phyloP scores from a whole-genome alignment of 2,113 vertebrate species.

The Atlantisia rogersi region DNA sequence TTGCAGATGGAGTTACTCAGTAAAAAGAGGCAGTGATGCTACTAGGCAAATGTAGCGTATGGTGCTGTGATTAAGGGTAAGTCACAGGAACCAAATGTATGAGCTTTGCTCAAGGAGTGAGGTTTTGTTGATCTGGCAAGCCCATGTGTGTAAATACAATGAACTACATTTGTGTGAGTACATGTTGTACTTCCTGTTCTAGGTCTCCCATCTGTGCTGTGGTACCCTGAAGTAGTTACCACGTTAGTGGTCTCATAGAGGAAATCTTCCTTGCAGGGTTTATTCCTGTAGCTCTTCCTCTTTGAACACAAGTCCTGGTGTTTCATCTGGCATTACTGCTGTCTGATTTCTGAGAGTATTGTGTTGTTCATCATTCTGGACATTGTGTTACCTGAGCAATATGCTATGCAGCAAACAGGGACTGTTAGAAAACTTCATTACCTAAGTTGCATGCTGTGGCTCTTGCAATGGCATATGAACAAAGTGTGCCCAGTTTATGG shows the following conservation, averaged over 20 bases:
- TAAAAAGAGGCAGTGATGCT: neutral
- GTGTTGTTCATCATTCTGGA: neutral
- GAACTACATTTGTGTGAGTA: neutral
- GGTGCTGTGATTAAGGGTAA: neutral
- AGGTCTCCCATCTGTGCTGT: neutral
- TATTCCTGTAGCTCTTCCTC: neutral
- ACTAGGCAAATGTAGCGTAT: neutral
- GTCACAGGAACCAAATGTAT: neutral
- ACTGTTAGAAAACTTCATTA: neutral
- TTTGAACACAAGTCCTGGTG: neutral
- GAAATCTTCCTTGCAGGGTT: neutral
- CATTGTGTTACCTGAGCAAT: neutral
- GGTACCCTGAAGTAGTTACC: neutral
- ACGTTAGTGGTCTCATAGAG: neutral
- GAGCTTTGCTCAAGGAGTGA: neutral
- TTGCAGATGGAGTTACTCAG: fast-evolving
- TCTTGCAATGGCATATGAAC: neutral
- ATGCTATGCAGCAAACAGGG: neutral
- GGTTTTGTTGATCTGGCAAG: neutral
- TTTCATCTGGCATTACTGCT: neutral
- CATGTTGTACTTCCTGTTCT: neutral
- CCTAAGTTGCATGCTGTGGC: neutral
- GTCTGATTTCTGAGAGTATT: neutral
- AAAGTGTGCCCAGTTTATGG: neutral
- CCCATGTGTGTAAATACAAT: neutral